Conservation (phyloP, 2,888 invertebrate genomes). For the Onchidella celtica region DNA sequence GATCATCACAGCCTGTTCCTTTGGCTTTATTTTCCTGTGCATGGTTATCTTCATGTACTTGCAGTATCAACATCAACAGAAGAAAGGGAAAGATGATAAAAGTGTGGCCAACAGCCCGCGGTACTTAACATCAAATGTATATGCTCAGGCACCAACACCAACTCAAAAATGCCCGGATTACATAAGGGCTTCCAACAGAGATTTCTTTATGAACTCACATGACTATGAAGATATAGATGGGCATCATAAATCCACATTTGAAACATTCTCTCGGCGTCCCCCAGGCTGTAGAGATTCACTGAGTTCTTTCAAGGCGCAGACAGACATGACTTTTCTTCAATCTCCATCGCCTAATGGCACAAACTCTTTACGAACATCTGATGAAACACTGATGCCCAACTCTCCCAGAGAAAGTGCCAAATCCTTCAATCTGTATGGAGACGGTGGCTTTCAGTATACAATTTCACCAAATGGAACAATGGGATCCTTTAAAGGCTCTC, state of each 20-base stretch:
- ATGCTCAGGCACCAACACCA: constrained; percentile 60
- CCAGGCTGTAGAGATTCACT: constrained; percentile 55
- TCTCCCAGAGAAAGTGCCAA: constrained; percentile 56
- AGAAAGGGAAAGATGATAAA: constrained; percentile 52
- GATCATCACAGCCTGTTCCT: constrained; percentile 72
- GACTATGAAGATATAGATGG: constrained; percentile 70
- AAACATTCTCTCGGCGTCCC: constrained; percentile 54
- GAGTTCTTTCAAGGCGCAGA: constrained; percentile 56
- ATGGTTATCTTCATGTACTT: constrained; percentile 72
- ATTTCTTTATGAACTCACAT: constrained; percentile 66
- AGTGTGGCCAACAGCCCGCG: constrained; percentile 57
- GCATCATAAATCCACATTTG: constrained; percentile 55
- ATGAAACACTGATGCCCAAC: constrained; percentile 55
- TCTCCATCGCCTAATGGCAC: constrained; percentile 55
- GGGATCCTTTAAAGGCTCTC: constrained; percentile 55
- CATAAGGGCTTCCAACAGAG: constrained; percentile 55
- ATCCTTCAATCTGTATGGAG: constrained; percentile 52
- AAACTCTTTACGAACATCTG: constrained; percentile 55
- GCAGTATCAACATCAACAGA: constrained; percentile 69
- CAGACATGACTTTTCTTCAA: constrained; percentile 54
- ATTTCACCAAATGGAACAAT: constrained; percentile 54
- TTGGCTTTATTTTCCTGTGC: constrained; percentile 71
- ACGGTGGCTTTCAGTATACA: constrained; percentile 51
- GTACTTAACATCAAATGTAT: constrained; percentile 66
- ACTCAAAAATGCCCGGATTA: constrained; percentile 60